Conservation (phyloP, 2,113 vertebrate genomes). For the Lophura nycthemera region DNA sequence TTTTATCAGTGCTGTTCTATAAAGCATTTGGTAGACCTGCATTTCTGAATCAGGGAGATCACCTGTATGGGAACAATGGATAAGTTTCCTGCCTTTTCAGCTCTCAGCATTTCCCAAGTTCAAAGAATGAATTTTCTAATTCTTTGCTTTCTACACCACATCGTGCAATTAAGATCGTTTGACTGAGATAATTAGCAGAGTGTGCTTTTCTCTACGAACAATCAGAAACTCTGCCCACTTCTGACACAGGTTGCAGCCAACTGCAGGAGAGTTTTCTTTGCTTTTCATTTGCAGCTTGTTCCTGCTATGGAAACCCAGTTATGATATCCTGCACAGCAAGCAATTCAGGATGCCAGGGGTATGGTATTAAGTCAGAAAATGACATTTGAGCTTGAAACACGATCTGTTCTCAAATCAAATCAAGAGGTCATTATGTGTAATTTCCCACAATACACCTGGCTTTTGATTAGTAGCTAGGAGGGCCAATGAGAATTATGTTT, state of each 20-base stretch:
- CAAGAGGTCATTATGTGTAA: neutral
- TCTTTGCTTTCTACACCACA: neutral
- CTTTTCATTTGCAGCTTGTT: neutral
- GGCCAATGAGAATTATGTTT: neutral
- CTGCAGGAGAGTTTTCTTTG: neutral
- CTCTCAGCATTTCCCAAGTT: neutral
- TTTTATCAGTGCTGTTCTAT: conserved; percentile 1
- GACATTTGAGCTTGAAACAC: neutral
- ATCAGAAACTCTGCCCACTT: neutral
- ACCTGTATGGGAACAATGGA: neutral
- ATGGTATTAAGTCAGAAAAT: neutral
- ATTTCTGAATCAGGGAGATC: neutral
- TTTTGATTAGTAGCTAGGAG: conserved; percentile 1
- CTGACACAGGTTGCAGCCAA: neutral
- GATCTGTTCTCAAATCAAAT: neutral
- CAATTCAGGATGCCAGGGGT: accelerated
- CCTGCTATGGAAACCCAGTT: accelerated
- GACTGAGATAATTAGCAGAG: neutral
- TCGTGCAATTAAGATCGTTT: neutral
- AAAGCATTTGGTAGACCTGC: neutral
- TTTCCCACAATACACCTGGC: neutral
- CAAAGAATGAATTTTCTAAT: neutral
- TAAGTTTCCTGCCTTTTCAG: neutral
- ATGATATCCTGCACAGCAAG: neutral
- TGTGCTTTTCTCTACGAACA: neutral